A percentile compares a stretch with the other conserved stretches of the same genome.
Evolutionary conservation across 2,888 invertebrate genomes (phyloP).

Genomic region (Conops quadrifasciatus): DNA sequence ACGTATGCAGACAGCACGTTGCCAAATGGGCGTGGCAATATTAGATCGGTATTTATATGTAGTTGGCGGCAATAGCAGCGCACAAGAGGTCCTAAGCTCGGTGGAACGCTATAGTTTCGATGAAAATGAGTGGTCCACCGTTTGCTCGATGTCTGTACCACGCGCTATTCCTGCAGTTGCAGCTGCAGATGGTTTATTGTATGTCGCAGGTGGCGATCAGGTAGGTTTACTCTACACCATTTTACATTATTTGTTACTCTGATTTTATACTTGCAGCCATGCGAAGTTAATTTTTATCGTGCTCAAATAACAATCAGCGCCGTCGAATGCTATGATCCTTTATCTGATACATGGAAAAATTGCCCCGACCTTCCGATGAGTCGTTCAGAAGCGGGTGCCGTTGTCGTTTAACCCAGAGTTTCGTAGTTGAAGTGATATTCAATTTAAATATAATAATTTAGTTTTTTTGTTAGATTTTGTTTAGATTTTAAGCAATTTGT

Average conservation of each 20-base stretch:
- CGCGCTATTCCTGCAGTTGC: constrained; percentile 87
- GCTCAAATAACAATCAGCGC: constrained; percentile 84
- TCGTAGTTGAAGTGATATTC: constrained; percentile 19
- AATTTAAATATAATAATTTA: neutral
- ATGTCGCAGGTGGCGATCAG: constrained; percentile 87
- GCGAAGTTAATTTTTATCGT: constrained; percentile 83
- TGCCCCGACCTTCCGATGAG: constrained; percentile 83
- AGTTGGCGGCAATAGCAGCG: constrained; percentile 87
- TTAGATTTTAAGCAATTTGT: neutral
- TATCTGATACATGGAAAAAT: constrained; percentile 78
- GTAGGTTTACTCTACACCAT: constrained; percentile 49
- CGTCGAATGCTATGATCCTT: constrained; percentile 86
- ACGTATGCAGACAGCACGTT: constrained; percentile 81
- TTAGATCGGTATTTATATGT: constrained; percentile 84
- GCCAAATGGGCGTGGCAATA: constrained; percentile 90
- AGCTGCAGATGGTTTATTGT: constrained; percentile 81
- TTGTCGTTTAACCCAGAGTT: constrained; percentile 72
- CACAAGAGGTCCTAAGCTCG: constrained; percentile 79
- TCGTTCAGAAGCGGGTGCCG: constrained; percentile 87
- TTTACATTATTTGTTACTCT: neutral
- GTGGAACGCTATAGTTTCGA: constrained; percentile 74
- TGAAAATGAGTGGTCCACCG: constrained; percentile 76
- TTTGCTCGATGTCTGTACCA: constrained; percentile 77
- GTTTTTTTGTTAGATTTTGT: neutral
- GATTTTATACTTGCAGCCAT: constrained; percentile 65